Evolutionary conservation across 2,888 invertebrate genomes (phyloP), one percentile per base, ranked within the genome.

Genomic region (Lagria hirta): DNA sequence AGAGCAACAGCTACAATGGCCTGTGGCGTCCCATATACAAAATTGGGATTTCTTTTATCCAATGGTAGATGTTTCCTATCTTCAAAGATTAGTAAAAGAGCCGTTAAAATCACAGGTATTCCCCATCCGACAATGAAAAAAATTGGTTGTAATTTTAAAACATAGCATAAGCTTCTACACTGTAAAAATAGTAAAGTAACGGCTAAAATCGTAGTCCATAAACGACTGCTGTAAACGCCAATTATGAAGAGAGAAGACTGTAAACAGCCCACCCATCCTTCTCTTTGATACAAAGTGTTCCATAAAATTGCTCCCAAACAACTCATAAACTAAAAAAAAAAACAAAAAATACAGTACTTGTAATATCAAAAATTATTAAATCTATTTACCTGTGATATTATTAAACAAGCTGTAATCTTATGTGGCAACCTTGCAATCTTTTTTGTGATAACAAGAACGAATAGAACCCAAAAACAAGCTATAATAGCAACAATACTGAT

Each of bases 191-290:
- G 78, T 18, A 96, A 68, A 3, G 85, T 83, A 18, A 90, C 77
- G 1, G 94, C 88, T 42, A 94, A 74, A 61, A 89, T 82, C 4
- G 86, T 85, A 0, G 92, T 90, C 89, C 91, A 93, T 35, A 92
- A 73, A 45, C 93, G 75, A 30, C 89, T 83, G 44, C 90, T 86
- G 62, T 88, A 88, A 45, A 88, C 85, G 43, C 86, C 84, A 51
- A 83, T 80, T 18, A 86, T 83, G 52, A 88, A 84, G 8, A 91
- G 66, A 3, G 83, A 74, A 65, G 92, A 89, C 64, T 92, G 88
- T 2, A 86, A 43, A 44, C 86, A 84, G 57, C 82, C 75, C 16
- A 75, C 71, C 84, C 84, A 86, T 3, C 76, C 75, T 1, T 73
- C 65, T 23, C 72, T 74, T 29, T 73, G 72, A 17, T 76, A 75